Evolutionary conservation across 2,888 invertebrate species (phyloP).

Genomic region (Lypha dubia): DNA sequence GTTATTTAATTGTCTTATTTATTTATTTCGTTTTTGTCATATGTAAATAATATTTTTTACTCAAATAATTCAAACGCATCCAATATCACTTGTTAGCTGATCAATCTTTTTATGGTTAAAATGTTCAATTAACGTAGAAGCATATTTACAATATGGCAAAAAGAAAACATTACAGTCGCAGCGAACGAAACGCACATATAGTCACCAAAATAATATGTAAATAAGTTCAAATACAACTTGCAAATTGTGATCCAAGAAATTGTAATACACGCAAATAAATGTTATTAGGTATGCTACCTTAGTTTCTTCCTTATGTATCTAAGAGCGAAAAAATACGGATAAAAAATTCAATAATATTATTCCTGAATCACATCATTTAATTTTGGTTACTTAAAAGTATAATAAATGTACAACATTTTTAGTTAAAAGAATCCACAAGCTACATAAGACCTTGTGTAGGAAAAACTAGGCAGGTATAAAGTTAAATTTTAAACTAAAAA

Average conservation of each 20-base stretch:
- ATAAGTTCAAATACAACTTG: slow-evolving; percentile 21
- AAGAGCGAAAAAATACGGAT: background rate
- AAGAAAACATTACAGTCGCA: background rate
- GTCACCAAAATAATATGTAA: slow-evolving; percentile 19
- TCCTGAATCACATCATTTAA: slow-evolving; percentile 62
- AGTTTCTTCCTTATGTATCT: background rate
- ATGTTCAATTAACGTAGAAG: slow-evolving; percentile 70
- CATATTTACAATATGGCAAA: slow-evolving; percentile 62
- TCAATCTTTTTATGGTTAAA: slow-evolving; percentile 72
- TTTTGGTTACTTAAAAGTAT: slow-evolving; percentile 54
- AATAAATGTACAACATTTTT: background rate
- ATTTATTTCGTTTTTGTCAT: slow-evolving; percentile 14
- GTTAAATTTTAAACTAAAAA: background rate
- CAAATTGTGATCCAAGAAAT: slow-evolving; percentile 32
- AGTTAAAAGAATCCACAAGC: background rate
- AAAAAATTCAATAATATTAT: slow-evolving; percentile 53
- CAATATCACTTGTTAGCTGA: slow-evolving; percentile 70
- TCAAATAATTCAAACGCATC: slow-evolving; percentile 69
- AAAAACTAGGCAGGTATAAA: slow-evolving; percentile 6
- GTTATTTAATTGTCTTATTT: slow-evolving; percentile 17
- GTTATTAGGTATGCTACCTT: background rate
- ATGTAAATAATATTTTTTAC: slow-evolving; percentile 48
- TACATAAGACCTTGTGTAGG: background rate
- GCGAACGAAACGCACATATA: background rate
- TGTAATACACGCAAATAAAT: slow-evolving; percentile 51